Evolutionary conservation across 2,888 invertebrate species (phyloP).

Genomic region (Masnerella sp.): DNA sequence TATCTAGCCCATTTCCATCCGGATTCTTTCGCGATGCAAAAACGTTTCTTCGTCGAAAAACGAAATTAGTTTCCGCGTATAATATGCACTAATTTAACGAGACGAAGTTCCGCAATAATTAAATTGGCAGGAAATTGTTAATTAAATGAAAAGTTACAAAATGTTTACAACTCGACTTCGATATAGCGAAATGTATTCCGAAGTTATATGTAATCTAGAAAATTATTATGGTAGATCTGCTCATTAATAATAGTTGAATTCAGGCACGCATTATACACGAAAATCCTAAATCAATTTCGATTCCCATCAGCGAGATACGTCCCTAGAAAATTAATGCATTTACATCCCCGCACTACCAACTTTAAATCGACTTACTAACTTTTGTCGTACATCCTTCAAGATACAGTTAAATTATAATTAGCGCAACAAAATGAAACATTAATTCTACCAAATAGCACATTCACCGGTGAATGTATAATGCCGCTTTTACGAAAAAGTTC

Average conservation of each 20-base stretch:
- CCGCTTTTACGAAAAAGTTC: no score
- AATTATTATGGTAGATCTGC: no score
- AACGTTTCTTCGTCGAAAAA: no score
- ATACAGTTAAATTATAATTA: conserved; percentile 36
- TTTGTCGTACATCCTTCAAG: conserved; percentile 16
- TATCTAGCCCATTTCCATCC: conserved; percentile 2
- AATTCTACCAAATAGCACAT: conserved; percentile 13
- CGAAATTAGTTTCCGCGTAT: no score
- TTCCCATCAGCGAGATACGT: conserved; percentile 2
- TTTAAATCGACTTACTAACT: conserved; percentile 43
- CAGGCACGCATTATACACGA: neutral
- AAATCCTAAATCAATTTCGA: conserved; percentile 12
- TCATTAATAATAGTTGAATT: no score
- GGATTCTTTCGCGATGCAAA: neutral
- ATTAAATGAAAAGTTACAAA: no score
- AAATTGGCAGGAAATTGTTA: no score
- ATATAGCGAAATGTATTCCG: no score
- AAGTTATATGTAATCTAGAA: no score
- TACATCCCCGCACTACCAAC: conserved; percentile 15
- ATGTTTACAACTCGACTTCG: no score
- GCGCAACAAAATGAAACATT: conserved; percentile 14
- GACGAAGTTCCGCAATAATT: no score
- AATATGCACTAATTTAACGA: no score
- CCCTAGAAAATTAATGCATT: conserved; percentile 13
- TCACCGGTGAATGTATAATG: neutral